Evolutionary conservation across 2,113 vertebrate genomes (phyloP), one percentile per base, ranked within the genome.

Genomic region (Serilophus lunatus): DNA sequence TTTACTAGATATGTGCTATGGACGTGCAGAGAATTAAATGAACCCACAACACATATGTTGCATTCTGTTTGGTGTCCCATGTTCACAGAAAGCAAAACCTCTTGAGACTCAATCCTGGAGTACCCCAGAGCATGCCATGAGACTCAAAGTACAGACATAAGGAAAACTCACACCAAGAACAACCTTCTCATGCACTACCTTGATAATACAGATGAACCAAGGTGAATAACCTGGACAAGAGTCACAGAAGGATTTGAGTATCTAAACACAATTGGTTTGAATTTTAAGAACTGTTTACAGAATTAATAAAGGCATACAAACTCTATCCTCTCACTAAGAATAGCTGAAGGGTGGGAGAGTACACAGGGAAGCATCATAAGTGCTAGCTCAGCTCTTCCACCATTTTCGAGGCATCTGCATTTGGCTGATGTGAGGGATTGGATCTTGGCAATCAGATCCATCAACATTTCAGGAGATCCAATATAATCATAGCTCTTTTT

Each of bases 21-120:
- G 23, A 47, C 38, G 18, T 47, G 18, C 63, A 76, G 47, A 79
- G 5, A 33, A 15, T 10, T 45, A 36, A 71, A 5, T 19, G 18
- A 14, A 59, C 31, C 53, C 31, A 38, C 23, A 7, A 7, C 33
- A 2, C 17, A 17, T 0, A 0, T 40, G 18, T 2, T 2, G 0
- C 53, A 8, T 38, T 69, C 47, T 91, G 1, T 1, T 7, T 18
- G 13, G 7, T 33, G 6, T 26, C 7, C 17, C 0, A 0, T 1
- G 7, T 17, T 28, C 29, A 60, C 8, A 6, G 4, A 35, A 20
- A 56, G 14, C 10, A 51, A 68, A 92, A 51, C 7, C 7, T 36
- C 9, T 19, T 54, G 63, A 59, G 20, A 16, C 1, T 82, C 15
- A 36, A 3, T 1, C 1, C 5, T 42, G 18, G 3, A 79, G 15